Conservation (phyloP, 2,113 vertebrate species). For the Nothocercus julius region DNA sequence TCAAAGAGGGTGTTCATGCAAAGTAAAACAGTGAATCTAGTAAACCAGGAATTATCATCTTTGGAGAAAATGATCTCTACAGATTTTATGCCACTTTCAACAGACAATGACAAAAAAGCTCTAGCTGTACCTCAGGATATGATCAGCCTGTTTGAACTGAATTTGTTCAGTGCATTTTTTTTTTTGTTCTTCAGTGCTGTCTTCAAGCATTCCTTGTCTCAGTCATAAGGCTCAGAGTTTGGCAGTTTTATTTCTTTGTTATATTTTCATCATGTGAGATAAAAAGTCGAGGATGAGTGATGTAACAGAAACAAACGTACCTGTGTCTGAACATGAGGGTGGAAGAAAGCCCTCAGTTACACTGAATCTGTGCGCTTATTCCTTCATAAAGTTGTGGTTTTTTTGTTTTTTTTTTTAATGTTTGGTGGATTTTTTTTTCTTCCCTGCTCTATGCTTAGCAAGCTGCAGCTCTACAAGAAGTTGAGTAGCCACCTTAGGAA, state of each 20-base stretch:
- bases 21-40: conserved; percentile 67
- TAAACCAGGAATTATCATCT: conserved; percentile 65
- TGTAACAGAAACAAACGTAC: conserved; percentile 73
- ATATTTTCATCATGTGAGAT: conserved; percentile 72
- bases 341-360: conserved; percentile 35
- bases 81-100: conserved; percentile 75
- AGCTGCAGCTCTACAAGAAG: conserved; percentile 6
- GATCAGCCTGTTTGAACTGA: conserved; percentile 76
- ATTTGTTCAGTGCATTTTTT: conserved; percentile 70
- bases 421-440: not conserved
- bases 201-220: conserved; percentile 64
- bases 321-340: conserved; percentile 61
- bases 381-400: conserved; percentile 42
- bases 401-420: conserved; percentile 13
- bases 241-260: conserved; percentile 74
- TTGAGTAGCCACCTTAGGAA: conserved; percentile 50
- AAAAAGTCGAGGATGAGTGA: conserved; percentile 67
- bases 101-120: conserved; percentile 70
- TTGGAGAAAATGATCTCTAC: conserved; percentile 51
- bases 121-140: conserved; percentile 68
- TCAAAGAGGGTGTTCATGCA: conserved; percentile 64
- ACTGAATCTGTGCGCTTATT: not conserved
- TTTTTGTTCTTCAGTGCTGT: conserved; percentile 64
- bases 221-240: conserved; percentile 58
- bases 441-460: not conserved